Conservation (phyloP, 2,113 vertebrate genomes). For the Mus spicilegus region DNA sequence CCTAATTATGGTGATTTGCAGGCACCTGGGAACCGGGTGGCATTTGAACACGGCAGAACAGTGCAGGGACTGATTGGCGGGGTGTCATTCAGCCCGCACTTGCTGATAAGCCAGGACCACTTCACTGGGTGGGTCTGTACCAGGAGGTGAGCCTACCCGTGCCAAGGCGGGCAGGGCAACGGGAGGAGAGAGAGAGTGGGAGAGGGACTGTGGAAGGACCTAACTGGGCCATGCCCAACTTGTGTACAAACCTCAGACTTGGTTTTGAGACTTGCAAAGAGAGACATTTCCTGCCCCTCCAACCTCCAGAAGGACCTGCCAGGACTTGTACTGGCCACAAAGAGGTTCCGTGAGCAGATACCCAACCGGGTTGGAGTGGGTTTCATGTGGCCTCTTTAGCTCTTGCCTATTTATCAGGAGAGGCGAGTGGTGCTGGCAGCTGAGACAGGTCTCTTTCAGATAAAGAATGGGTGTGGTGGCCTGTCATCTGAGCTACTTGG, state of each 20-base stretch:
- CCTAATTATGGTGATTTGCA: conserved; percentile 88
- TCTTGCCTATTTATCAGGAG: background rate
- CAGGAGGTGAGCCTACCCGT: background rate
- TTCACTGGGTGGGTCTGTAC: conserved; percentile 58
- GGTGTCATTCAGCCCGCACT: conserved; percentile 63
- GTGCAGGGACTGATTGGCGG: conserved; percentile 82
- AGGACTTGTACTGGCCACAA: background rate
- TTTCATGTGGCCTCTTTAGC: background rate
- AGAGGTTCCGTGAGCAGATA: background rate
- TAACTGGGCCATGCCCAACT: background rate
- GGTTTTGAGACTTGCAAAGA: background rate
- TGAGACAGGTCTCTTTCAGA: background rate
- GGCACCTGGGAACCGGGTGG: conserved; percentile 86
- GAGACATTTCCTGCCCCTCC: background rate
- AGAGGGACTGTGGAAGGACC: background rate
- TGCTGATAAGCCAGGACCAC: conserved; percentile 71
- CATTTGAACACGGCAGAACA: conserved; percentile 80
- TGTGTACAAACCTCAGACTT: background rate
- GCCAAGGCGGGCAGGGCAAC: fast-evolving
- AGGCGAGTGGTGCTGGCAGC: background rate
- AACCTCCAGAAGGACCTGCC: no score
- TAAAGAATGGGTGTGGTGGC: background rate
- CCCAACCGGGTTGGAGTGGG: background rate
- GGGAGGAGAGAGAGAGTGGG: background rate
- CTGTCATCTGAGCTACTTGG: background rate